Evolutionary conservation across 1,140 invertebrate species (phyloP).

Genomic region (Listronotus bonariensis): DNA sequence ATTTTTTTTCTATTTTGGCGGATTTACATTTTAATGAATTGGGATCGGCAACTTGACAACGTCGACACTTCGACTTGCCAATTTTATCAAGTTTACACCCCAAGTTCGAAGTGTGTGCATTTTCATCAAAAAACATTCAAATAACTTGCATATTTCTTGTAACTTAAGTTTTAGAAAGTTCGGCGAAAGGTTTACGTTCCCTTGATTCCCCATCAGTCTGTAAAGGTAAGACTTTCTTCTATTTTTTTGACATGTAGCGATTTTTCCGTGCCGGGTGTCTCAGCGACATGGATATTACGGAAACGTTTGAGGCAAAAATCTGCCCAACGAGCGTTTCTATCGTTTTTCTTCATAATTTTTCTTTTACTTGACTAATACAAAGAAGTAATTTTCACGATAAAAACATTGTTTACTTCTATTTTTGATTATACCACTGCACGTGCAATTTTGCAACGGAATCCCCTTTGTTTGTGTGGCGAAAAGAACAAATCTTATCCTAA

Average conservation of each 20-base stretch:
- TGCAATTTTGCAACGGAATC: slow-evolving; percentile 41
- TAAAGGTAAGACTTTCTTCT: slow-evolving; percentile 31
- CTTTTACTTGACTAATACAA: background rate
- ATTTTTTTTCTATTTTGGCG: too few relatives aligned
- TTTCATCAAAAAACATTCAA: slow-evolving; percentile 25
- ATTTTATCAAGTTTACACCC: slow-evolving; percentile 44
- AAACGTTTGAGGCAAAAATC: slow-evolving; percentile 15
- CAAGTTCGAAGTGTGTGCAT: slow-evolving; percentile 27
- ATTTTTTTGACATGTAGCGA: slow-evolving; percentile 22
- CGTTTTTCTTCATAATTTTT: background rate
- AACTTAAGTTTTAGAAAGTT: slow-evolving; percentile 4
- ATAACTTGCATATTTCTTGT: slow-evolving; percentile 29
- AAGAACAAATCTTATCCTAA: slow-evolving; percentile 16
- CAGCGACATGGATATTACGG: slow-evolving; percentile 8
- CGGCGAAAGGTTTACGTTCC: slow-evolving; percentile 8
- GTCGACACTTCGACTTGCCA: slow-evolving; percentile 26
- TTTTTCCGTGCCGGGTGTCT: slow-evolving; percentile 38
- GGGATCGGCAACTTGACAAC: slow-evolving; percentile 21
- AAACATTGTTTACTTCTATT: slow-evolving; percentile 15
- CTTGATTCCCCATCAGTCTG: slow-evolving; percentile 1
- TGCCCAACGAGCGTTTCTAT: background rate
- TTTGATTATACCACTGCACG: slow-evolving; percentile 29
- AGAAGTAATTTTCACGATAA: slow-evolving; percentile 2
- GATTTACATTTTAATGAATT: too few relatives aligned
- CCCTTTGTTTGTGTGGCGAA: slow-evolving; percentile 42